These are phyloP conservation scores for Trachymyrmex septentrionalis DNA, from an alignment of 1,140 invertebrate species.

Conservation along the genomic window DNA sequence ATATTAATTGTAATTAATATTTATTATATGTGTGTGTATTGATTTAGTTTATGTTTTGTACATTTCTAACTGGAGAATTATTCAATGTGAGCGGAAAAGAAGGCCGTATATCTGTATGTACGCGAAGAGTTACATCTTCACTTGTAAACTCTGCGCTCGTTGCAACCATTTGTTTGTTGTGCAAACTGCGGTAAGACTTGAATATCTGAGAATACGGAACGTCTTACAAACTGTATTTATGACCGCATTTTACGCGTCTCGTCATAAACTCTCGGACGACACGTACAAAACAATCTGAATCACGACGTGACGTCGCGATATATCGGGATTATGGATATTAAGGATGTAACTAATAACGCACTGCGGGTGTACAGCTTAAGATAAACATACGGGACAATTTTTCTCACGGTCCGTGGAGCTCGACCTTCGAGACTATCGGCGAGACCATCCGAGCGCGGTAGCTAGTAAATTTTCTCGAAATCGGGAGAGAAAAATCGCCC, in stretches of 20 bases:
- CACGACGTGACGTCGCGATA: constrained; percentile 43
- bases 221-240: constrained; percentile 25
- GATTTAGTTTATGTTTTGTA: background rate
- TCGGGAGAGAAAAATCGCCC: constrained; percentile 63
- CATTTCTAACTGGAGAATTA: background rate
- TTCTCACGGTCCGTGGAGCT: background rate
- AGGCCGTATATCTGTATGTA: background rate
- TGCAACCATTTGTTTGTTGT: background rate
- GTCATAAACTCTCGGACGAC: constrained; percentile 26
- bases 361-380: constrained; percentile 60
- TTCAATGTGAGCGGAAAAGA: background rate
- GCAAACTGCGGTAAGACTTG: constrained; percentile 1
- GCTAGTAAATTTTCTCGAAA: constrained; percentile 69
- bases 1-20: constrained; percentile 20
- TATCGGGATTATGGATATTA: constrained; percentile 58
- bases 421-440: constrained; percentile 40
- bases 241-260: background rate
- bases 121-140: background rate
- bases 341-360: constrained; percentile 50
- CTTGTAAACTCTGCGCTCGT: background rate
- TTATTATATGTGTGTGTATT: constrained; percentile 1
- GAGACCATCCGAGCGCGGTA: constrained; percentile 38
- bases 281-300: constrained; percentile 38
- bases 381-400: constrained; percentile 67
- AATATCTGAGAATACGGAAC: constrained; percentile 2